Evolutionary conservation across 2,888 invertebrate species (phyloP), one percentile per base, ranked within the genome.

Genomic region (Electrophaes corylata): DNA sequence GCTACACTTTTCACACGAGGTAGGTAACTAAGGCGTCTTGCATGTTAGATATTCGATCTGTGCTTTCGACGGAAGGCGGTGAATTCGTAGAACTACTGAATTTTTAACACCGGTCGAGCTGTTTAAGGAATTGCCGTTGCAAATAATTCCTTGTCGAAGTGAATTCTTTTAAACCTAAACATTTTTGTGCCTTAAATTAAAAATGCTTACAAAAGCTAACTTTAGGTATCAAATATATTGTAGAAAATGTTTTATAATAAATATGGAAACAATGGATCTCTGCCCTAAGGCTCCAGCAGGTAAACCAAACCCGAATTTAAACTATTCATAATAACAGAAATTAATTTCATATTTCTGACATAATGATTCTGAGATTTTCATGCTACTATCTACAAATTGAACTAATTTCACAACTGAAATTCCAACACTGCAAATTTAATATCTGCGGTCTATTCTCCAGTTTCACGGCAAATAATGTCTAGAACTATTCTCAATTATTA

Each of bases 11-110:
- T 18, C 12, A n/a, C 31, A n/a, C n/a, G n/a, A n/a, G 12, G 39
- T 18, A 29, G 20, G 43, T 51, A 51, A 39, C 19, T 26, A 8
- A 33, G 6, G 35, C 55, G 43, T 43, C 47, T 53, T 64, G 56
- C 65, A 57, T 64, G 69, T 72, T 64, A 67, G 71, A 70, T 72
- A 67, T 73, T 73, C 70, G 70, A 78, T 72, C 71, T 70, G 60
- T 62, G 55, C 67, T 65, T 65, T 57, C 66, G 66, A 69, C 70
- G 69, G 57, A 58, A 53, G 63, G 53, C 58, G 63, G 71, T 80
- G 75, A 76, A 77, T 78, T 75, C 66, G 72, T 72, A 59, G 59
- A 57, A 54, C 58, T 31, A 48, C 65, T 78, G 76, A 79, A 79
- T 79, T 63, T 75, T 76, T 75, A 64, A 79, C 73, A 41, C 47